Evolutionary conservation across 2,888 invertebrate species (phyloP).

Genomic region (Dynastes hyllus): DNA sequence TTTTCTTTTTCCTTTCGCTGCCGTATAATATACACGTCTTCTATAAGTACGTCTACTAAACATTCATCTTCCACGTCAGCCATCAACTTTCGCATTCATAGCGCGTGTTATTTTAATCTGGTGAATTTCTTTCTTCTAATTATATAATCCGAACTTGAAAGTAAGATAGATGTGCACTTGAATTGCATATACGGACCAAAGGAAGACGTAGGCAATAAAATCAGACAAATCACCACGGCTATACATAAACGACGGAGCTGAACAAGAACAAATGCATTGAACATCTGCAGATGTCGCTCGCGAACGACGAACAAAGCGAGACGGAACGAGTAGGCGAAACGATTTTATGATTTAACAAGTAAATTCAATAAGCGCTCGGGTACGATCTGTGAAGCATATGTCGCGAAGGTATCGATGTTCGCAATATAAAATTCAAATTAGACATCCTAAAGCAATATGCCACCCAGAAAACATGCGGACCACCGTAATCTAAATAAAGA

Average conservation of each 20-base stretch:
- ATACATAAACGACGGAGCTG: background rate
- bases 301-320: background rate
- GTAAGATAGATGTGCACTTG: constrained; percentile 20
- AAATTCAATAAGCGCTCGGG: constrained; percentile 21
- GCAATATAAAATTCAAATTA: constrained; percentile 47
- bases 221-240: constrained; percentile 11
- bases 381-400: too few species aligned
- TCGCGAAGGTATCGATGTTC: constrained; percentile 1
- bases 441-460: constrained; percentile 36
- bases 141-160: constrained; percentile 24
- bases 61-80: constrained; percentile 14
- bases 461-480: constrained; percentile 42
- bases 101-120: constrained; percentile 23
- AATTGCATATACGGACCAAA: constrained; percentile 7
- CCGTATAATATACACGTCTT: constrained; percentile 14
- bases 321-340: constrained; percentile 36
- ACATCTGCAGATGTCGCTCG: constrained; percentile 20
- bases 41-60: constrained; percentile 10
- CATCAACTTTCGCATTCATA: constrained; percentile 10
- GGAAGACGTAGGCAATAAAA: constrained; percentile 33
- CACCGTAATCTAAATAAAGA: constrained; percentile 33
- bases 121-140: constrained; percentile 34
- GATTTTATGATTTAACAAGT: constrained; percentile 45
- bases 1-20: background rate
- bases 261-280: constrained; percentile 4